Conservation (phyloP, 2,113 vertebrate species). For the Pachypanchax playfairii region DNA sequence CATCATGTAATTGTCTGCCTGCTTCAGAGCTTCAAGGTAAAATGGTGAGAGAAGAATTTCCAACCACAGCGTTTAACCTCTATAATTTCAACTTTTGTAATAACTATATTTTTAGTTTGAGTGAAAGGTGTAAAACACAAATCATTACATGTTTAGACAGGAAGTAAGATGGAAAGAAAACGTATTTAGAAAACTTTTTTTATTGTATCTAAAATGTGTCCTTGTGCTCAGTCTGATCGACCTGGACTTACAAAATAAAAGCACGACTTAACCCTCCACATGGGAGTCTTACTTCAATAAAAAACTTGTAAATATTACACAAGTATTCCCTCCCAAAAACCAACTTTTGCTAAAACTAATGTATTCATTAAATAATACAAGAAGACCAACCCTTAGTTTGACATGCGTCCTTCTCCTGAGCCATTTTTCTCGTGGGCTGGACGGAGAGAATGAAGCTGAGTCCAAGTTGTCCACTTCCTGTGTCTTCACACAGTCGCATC, state of each 20-base stretch:
- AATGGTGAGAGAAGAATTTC: slow-evolving; percentile 37
- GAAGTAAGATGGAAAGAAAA: no score
- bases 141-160: no score
- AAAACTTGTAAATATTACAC: no score
- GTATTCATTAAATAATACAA: no score
- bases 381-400: slow-evolving; percentile 88
- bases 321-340: no score
- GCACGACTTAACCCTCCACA: neutral
- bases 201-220: neutral
- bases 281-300: neutral
- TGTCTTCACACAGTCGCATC: slow-evolving; percentile 85
- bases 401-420: slow-evolving; percentile 94
- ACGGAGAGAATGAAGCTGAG: slow-evolving; percentile 81
- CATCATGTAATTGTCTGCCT: slow-evolving; percentile 29
- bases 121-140: slow-evolving; percentile 24
- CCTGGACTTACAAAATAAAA: neutral
- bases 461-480: slow-evolving; percentile 85
- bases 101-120: slow-evolving; percentile 40
- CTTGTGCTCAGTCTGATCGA: neutral
- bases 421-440: slow-evolving; percentile 94
- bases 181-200: no score
- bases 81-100: slow-evolving; percentile 6
- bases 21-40: slow-evolving; percentile 47
- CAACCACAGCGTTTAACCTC: slow-evolving; percentile 1
- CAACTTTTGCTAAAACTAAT: no score